These are phyloP conservation scores for Leuciscus waleckii DNA, from an alignment of 2,797 vertebrate species.

Conservation along the genomic window DNA sequence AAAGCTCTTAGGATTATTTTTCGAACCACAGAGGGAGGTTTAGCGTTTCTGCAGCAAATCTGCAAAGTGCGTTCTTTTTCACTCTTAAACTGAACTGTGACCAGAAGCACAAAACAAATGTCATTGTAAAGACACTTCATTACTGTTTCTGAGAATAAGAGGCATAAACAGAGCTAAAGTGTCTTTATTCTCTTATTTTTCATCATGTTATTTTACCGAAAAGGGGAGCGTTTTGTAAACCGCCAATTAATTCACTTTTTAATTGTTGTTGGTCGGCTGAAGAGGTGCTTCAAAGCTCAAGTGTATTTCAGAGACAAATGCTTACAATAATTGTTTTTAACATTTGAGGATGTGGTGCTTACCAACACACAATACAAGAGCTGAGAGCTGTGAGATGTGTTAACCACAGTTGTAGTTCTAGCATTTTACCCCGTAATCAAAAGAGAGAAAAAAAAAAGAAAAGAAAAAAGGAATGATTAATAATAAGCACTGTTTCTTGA, in stretches of 20 bases:
- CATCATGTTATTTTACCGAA: constrained; percentile 34
- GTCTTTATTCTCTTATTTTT: constrained; percentile 27
- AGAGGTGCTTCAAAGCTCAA: constrained; percentile 57
- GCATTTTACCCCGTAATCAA: not conserved
- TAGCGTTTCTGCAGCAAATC: constrained; percentile 22
- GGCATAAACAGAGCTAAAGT: constrained; percentile 45
- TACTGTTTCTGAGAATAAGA: constrained; percentile 46
- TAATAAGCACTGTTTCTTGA: not conserved
- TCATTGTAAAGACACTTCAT: constrained; percentile 41
- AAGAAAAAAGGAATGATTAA: not conserved
- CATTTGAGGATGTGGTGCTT: constrained; percentile 31
- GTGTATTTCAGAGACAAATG: constrained; percentile 51
- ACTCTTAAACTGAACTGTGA: constrained; percentile 18
- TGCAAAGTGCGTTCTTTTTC: not conserved
- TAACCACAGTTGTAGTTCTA: not conserved
- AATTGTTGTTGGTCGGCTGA: constrained; percentile 48
- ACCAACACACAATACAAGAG: not conserved
- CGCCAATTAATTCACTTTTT: constrained; percentile 54
- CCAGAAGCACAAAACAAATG: constrained; percentile 28
- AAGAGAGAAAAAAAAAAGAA: not conserved
- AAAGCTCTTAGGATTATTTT: constrained; percentile 53
- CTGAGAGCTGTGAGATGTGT: not conserved
- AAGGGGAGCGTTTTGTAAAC: constrained; percentile 50
- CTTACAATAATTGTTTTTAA: constrained; percentile 59
- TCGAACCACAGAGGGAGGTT: constrained; percentile 30